Base-by-base conservation (phyloP, 2,113 vertebrate species). In the Chamaea fasciata region DNA sequence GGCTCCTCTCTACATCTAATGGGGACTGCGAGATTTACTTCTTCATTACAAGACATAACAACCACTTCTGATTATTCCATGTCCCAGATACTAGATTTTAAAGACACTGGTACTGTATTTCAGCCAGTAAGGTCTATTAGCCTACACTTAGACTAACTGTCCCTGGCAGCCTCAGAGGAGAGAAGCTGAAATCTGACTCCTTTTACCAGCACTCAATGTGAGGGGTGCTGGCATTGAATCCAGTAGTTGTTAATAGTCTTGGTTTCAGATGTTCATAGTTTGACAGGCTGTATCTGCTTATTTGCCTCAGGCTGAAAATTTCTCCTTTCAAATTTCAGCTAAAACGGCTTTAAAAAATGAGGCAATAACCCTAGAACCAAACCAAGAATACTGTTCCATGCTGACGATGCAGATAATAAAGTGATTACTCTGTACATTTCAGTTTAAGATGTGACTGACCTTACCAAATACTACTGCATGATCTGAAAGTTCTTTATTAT, bases 181-280 rank as follows among this genome's bases (percentile, higher is more conserved):
- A 83, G 64, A 75, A 87, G 47, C 16, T 90, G 95, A 80, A 96
- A 95, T 79, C 47, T 62, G 76, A 73, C 52, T 90, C 90, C 24
- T 3, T 22, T 62, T 57, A 42, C 46, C 41, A 57, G n/a, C 13
- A 7, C 30, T 83, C 23, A 2, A 2, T 60, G 30, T 64, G 39
- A 71, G 68, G 14, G 24, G 13, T 78, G 56, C 64, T 90, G 80
- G 64, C 76, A 77, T 1, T 21, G 83, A 57, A 76, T 79, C 30
- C n/a, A 31, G 35, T n/a, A 60, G 74, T 78, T 94, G 69, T 62
- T 89, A 79, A 62, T 53, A 87, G 41, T 64, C 68, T 78, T n/a
- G 11, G 35, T 89, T 95, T 91, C 77, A 63, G 46, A 83, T 87
- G 49, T 79, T 85, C 50, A 4, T 46, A 83, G 42, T 13, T 80